phyloP scores from a whole-genome alignment of 1,140 invertebrate genomes.

The Leptinotarsa defecta region DNA sequence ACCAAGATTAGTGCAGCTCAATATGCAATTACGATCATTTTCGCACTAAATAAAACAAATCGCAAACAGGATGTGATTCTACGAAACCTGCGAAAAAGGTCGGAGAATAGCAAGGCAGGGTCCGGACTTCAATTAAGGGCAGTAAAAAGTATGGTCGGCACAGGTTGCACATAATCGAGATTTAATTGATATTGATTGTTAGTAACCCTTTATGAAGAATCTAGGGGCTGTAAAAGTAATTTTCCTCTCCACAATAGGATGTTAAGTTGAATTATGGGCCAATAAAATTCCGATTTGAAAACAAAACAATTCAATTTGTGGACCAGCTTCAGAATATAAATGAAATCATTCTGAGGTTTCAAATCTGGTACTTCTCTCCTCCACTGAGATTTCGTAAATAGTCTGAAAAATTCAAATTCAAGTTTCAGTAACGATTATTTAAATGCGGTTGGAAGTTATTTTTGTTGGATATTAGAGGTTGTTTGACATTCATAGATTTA shows the following conservation, averaged over 20 bases:
- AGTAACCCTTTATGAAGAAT: background rate
- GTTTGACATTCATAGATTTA: too few species aligned
- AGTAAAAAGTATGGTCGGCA: constrained; percentile 9
- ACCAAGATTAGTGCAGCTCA: too few species aligned
- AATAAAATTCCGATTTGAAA: background rate
- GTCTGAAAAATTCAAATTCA: too few species aligned
- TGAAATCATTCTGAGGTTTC: too few species aligned
- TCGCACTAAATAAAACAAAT: background rate
- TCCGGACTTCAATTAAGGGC: background rate
- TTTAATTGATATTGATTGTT: constrained; percentile 13
- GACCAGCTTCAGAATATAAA: too few species aligned
- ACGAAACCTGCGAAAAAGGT: background rate
- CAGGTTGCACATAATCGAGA: constrained; percentile 10
- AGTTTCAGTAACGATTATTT: too few species aligned
- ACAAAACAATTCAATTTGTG: too few species aligned
- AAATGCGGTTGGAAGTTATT: too few species aligned
- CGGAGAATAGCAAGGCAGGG: background rate
- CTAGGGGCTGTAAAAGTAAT: background rate
- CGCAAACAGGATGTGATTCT: background rate
- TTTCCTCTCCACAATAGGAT: background rate
- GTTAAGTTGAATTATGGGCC: background rate
- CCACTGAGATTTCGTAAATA: too few species aligned
- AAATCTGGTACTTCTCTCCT: too few species aligned
- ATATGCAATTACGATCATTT: background rate
- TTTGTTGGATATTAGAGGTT: too few species aligned